A percentile compares a stretch with the other conserved stretches of the same genome.
These are phyloP conservation scores for Tubulanus polymorphus DNA, from an alignment of 2,888 invertebrate species.

Conservation along the genomic window DNA sequence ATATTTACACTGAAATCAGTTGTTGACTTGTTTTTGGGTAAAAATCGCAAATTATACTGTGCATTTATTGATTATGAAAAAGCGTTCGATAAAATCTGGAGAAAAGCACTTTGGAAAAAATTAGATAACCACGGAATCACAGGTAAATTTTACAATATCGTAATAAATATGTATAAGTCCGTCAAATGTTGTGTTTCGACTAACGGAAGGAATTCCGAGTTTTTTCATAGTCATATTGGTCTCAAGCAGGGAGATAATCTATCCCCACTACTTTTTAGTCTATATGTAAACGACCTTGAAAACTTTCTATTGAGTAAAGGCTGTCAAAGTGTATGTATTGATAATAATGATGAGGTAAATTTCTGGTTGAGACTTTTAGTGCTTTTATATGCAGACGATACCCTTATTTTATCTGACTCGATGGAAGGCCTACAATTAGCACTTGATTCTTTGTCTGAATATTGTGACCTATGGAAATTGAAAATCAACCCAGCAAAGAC, in stretches of 20 bases:
- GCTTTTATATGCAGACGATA: background rate
- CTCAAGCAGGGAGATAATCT: background rate
- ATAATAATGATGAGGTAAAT: too few relatives aligned
- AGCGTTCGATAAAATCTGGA: constrained; percentile 16
- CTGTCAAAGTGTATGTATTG: too few relatives aligned
- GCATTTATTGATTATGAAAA: constrained; percentile 7
- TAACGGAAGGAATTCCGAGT: constrained; percentile 8
- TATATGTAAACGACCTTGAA: background rate
- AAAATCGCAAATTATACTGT: too few relatives aligned
- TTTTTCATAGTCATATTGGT: constrained; percentile 5
- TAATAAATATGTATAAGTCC: constrained; percentile 1
- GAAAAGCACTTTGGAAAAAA: constrained; percentile 17
- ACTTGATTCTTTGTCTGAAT: background rate
- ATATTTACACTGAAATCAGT: constrained; percentile 16
- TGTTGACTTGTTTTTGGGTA: constrained; percentile 13
- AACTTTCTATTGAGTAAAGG: too few relatives aligned
- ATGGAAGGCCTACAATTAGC: background rate
- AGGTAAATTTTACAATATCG: constrained; percentile 3
- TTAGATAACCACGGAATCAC: constrained; percentile 3
- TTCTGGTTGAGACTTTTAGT: too few relatives aligned
- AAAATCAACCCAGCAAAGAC: background rate
- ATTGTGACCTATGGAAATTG: background rate
- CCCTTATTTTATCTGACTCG: background rate
- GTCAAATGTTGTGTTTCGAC: constrained; percentile 13
- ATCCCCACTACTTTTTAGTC: background rate